A percentile compares a stretch with the other conserved stretches of the same genome.
phyloP scores from a whole-genome alignment of 2,797 vertebrate species.

The Melanotaenia parkinsoni region DNA sequence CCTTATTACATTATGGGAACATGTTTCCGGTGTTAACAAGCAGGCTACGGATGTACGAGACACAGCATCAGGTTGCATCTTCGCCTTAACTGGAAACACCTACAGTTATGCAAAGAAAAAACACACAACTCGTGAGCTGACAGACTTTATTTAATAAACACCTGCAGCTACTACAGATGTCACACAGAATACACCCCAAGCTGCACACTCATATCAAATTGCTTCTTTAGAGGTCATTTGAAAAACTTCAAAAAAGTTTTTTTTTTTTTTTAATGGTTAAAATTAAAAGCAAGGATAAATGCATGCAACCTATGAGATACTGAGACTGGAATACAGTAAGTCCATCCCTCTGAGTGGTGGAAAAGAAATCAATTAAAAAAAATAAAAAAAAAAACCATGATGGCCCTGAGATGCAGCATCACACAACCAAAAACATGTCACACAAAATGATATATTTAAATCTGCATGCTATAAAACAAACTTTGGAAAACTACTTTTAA shows the following conservation, averaged over 20 bases:
- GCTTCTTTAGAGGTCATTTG: constrained; percentile 47
- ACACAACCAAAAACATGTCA: not conserved
- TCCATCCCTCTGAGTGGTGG: constrained; percentile 42
- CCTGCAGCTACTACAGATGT: constrained; percentile 74
- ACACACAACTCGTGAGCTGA: constrained; percentile 51
- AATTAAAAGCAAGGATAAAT: constrained; percentile 55
- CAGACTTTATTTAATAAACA: constrained; percentile 80
- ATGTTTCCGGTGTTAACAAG: constrained; percentile 70
- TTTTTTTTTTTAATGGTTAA: constrained; percentile 15
- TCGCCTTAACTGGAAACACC: constrained; percentile 12
- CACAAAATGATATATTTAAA: not conserved
- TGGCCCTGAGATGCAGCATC: not conserved
- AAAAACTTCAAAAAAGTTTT: constrained; percentile 53
- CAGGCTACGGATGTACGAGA: constrained; percentile 47
- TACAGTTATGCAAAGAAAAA: not conserved
- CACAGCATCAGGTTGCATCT: constrained; percentile 32
- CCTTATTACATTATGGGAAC: constrained; percentile 70
- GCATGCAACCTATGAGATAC: constrained; percentile 48
- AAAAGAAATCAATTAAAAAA: not conserved
- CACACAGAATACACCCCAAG: constrained; percentile 38
- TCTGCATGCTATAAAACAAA: not conserved
- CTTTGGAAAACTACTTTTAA: not conserved
- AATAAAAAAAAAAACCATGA: not conserved
- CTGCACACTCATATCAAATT: constrained; percentile 36
- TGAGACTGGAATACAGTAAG: constrained; percentile 48